Base-by-base conservation (phyloP, 2,797 vertebrate genomes). In the Esox lucius region DNA sequence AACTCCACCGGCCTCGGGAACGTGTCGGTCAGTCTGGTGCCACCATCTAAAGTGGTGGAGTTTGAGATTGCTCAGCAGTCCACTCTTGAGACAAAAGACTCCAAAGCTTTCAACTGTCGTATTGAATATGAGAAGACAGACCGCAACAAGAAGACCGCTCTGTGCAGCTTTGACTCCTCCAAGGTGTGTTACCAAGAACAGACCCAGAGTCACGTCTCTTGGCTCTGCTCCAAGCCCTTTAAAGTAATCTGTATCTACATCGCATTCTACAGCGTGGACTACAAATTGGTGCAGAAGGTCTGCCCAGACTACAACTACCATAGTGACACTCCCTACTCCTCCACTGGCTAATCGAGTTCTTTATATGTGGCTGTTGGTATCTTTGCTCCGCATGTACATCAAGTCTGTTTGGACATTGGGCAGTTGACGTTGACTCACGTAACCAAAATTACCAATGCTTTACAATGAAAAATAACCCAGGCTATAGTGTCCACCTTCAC, bases 231-330 rank as follows among this genome's bases (percentile, higher is more conserved):
- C 0, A 99, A 99, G 86, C 98, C 98, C 1, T 96, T 96, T 80
- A 96, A 96, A 83, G 96, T 96, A 39, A 96, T 96, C 85, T 96
- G 96, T 90, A 96, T 96, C 87, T 96, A 96, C 89, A 96, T 96
- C 24, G 95, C 95, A 33, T 96, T 96, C 87, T 96, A 96, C 92
- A 96, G 96, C 35, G 90, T 95, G 51, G 96, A 96, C 86, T 96
- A 96, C 87, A 96, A 96, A 94, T 95, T 96, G 81, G 96, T 96
- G 86, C 96, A 96, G 72, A 96, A 96, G 83, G 95, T 96, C 82
- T 99, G 98, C 83, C 98, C 98, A 0, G 98, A 99, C 93, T 99
- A 99, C 86, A 99, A 99, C 86, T 99, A 99, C 89, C 98, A 99
- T 86, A 99, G 98, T 0, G 98, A 99, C 91, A 98, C 95, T 8